Evolutionary conservation across 2,113 vertebrate species (phyloP).

Genomic region (Choloepus hoffmanni): DNA sequence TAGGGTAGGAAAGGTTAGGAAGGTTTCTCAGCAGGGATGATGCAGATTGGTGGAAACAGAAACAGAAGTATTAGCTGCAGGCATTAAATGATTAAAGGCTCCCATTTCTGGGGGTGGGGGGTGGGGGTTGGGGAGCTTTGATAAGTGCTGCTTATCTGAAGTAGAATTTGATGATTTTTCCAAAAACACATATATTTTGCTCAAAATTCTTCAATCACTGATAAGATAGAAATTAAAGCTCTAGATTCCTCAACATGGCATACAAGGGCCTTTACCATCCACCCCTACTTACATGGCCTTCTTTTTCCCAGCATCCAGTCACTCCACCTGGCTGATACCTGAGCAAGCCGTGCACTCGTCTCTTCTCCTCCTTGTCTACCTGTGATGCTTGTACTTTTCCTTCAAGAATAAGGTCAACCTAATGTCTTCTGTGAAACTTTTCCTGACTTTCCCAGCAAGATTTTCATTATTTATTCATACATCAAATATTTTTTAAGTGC

Average conservation of each 20-base stretch:
- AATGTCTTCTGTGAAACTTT: slow-evolving; percentile 3
- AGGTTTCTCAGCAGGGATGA: neutral
- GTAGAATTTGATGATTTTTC: neutral
- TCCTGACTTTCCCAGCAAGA: neutral
- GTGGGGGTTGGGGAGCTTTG: neutral
- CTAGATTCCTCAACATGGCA: neutral
- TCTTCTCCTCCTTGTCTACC: neutral
- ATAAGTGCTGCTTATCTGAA: neutral
- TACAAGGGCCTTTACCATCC: neutral
- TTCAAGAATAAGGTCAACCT: slow-evolving; percentile 7
- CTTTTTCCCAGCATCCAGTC: neutral
- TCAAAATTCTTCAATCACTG: neutral
- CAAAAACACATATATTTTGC: neutral
- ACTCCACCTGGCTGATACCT: neutral
- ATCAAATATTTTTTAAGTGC: neutral
- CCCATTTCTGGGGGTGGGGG: no score
- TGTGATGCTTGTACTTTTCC: neutral
- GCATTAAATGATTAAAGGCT: neutral
- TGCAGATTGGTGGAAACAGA: neutral
- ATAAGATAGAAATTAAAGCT: neutral
- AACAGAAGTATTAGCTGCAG: neutral
- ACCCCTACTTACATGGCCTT: fast-evolving
- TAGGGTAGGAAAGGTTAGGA: neutral
- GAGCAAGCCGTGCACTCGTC: neutral
- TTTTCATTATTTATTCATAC: slow-evolving; percentile 54